Evolutionary conservation across 2,797 vertebrate species (phyloP), one percentile per base, ranked within the genome.

Genomic region (Sphenodon punctatus): DNA sequence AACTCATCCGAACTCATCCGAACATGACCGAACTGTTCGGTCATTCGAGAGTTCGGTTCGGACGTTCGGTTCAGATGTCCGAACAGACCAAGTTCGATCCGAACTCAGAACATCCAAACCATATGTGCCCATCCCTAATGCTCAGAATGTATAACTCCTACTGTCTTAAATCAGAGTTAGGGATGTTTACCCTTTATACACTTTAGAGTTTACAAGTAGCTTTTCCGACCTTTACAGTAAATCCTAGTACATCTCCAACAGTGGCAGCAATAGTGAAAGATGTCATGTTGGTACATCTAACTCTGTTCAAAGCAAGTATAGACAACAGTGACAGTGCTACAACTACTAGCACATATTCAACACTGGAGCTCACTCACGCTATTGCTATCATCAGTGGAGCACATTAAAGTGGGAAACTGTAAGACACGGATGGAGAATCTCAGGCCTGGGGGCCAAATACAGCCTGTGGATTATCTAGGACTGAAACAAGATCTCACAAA

Each of bases 41-140:
- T n/a, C n/a, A n/a, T n/a, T n/a, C n/a, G n/a, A n/a, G n/a, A 89
- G 74, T 93, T 87, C 77, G 25, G 25, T 41, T 55, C 67, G 67
- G 55, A 64, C 69, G 27, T 88, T 84, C 58, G 46, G 49, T 32
- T 61, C 8, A 49, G 61, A 82, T 82, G 13, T 30, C 20, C n/a
- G n/a, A n/a, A n/a, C n/a, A n/a, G n/a, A n/a, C n/a, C n/a, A n/a
- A n/a, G n/a, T n/a, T n/a, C n/a, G n/a, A n/a, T n/a, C n/a, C n/a
- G n/a, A n/a, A n/a, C n/a, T n/a, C n/a, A n/a, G n/a, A n/a, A n/a
- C n/a, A n/a, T n/a, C n/a, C n/a, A n/a, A n/a, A n/a, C n/a, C n/a
- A n/a, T n/a, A n/a, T n/a, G n/a, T n/a, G n/a, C n/a, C n/a, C n/a
- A n/a, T n/a, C n/a, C n/a, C n/a, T n/a, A n/a, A n/a, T n/a, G n/a